Percentiles rank a stretch among this genome's conserved stretches.
Conservation (phyloP, 2,797 vertebrate species). For the Bovichtus diacanthus region DNA sequence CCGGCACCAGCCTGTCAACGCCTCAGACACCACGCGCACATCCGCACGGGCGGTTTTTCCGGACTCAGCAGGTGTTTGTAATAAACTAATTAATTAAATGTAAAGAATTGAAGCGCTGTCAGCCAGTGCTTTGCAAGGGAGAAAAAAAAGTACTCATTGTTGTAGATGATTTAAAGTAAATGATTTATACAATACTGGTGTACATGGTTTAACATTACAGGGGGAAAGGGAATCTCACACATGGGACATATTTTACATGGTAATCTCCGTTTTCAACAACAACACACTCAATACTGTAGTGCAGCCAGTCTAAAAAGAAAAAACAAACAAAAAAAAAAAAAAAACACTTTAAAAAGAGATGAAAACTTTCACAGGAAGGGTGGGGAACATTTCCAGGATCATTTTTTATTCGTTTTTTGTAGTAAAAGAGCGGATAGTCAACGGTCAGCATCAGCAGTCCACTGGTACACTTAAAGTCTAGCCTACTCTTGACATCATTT, state of each 20-base stretch:
- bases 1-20: not conserved
- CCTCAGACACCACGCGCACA: not conserved
- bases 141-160: slow-evolving; percentile 26
- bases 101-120: not conserved
- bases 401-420: slow-evolving; percentile 51
- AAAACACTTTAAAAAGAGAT: slow-evolving; percentile 65
- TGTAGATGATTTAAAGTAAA: slow-evolving; percentile 67
- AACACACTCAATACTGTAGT: slow-evolving; percentile 64
- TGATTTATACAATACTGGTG: slow-evolving; percentile 76
- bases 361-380: slow-evolving; percentile 44
- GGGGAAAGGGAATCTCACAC: slow-evolving; percentile 64
- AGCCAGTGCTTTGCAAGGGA: not conserved
- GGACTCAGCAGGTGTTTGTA: slow-evolving; percentile 50
- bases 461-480: slow-evolving; percentile 55
- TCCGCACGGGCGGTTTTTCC: not conserved
- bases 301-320: slow-evolving; percentile 69
- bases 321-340: too few relatives aligned
- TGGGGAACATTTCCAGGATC: slow-evolving; percentile 46
- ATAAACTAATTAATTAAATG: slow-evolving; percentile 29
- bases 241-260: slow-evolving; percentile 68
- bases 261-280: slow-evolving; percentile 45
- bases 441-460: slow-evolving; percentile 61
- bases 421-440: slow-evolving; percentile 62
- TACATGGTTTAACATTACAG: slow-evolving; percentile 77
- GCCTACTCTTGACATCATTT: slow-evolving; percentile 84